Conservation (phyloP, 30 jellyfish, hydroid and myxozoan genomes). For the Aurelia sp. region DNA sequence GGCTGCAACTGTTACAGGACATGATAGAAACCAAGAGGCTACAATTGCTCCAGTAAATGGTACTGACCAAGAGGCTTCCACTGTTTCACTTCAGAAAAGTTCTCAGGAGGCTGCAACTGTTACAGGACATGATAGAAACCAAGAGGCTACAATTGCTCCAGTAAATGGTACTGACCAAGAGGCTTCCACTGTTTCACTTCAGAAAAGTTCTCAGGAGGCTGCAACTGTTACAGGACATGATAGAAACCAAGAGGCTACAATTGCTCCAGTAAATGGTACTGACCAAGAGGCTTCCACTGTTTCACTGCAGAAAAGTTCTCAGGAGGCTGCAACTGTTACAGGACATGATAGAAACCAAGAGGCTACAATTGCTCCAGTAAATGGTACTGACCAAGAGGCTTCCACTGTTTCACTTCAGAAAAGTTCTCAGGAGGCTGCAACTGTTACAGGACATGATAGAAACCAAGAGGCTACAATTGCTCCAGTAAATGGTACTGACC, state of each 20-base stretch:
- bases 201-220: background rate
- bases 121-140: background rate
- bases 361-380: background rate
- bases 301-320: background rate
- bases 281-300: background rate
- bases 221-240: conserved; percentile 1
- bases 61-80: background rate
- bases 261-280: background rate
- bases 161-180: background rate
- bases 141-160: conserved; percentile 3
- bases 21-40: conserved; percentile 19
- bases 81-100: background rate
- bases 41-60: background rate
- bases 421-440: background rate
- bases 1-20: background rate
- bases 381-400: background rate
- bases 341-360: conserved; percentile 15
- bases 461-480: conserved; percentile 2
- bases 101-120: conserved; percentile 1
- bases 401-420: background rate
- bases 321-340: conserved; percentile 4
- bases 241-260: conserved; percentile 7
- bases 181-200: background rate
- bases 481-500: background rate
- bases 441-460: background rate